Conservation (phyloP, 2,888 invertebrate species). For the Synanthedon myopaeformis region DNA sequence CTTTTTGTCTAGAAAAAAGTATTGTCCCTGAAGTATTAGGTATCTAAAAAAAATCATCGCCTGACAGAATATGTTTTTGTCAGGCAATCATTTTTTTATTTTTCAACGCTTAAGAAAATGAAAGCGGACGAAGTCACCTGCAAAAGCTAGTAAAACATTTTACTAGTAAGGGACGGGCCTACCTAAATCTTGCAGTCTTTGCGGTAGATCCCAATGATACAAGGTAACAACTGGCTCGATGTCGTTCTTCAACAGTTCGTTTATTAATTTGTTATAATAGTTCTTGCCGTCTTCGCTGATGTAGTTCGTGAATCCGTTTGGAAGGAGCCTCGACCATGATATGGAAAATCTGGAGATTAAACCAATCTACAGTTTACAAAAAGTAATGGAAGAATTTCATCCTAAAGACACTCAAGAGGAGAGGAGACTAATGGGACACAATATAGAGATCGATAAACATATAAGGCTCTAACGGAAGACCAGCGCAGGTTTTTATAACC, state of each 20-base stretch:
- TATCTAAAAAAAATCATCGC: too few relatives aligned
- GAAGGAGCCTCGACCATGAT: conserved; percentile 71
- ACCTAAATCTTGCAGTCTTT: conserved; percentile 40
- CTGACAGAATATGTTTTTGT: too few relatives aligned
- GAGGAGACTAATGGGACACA: too few relatives aligned
- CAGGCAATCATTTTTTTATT: too few relatives aligned
- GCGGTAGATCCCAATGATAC: conserved; percentile 60
- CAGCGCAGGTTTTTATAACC: too few relatives aligned
- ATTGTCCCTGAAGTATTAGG: too few relatives aligned
- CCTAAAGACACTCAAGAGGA: too few relatives aligned
- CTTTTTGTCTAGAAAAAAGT: too few relatives aligned
- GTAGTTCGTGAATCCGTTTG: conserved; percentile 30
- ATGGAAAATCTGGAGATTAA: conserved; percentile 56
- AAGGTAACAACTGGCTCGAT: conserved; percentile 66
- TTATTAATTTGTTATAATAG: conserved; percentile 66
- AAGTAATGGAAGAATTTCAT: not conserved
- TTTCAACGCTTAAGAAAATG: too few relatives aligned
- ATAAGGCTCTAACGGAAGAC: too few relatives aligned
- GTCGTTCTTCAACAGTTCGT: conserved; percentile 57
- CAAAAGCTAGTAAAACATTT: not conserved
- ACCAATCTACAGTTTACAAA: not conserved
- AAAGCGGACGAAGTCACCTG: too few relatives aligned
- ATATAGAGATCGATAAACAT: too few relatives aligned
- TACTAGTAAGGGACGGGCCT: conserved; percentile 3
- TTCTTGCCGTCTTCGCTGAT: conserved; percentile 58